phyloP scores from a whole-genome alignment of 2,113 vertebrate genomes.

The Microtus pennsylvanicus region DNA sequence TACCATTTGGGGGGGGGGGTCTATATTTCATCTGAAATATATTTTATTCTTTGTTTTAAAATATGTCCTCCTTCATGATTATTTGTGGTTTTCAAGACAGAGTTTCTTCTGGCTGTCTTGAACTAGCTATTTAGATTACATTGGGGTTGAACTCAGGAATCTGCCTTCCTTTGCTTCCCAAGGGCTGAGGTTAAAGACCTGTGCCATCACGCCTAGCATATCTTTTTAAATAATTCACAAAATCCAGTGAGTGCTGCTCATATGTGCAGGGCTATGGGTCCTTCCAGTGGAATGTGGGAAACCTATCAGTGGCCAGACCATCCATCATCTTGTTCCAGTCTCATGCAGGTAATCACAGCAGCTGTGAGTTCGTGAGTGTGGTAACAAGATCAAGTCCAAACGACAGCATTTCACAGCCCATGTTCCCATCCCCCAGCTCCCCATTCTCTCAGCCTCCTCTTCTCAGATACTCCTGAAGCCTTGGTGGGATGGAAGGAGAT shows the following conservation, averaged over 20 bases:
- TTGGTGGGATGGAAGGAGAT: not conserved
- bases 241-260: not conserved
- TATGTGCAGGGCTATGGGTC: not conserved
- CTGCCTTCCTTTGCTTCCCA: not conserved
- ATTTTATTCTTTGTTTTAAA: not conserved
- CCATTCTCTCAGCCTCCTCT: not conserved
- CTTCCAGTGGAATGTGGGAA: not conserved
- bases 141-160: not conserved
- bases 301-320: not conserved
- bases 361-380: not conserved
- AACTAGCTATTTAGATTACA: not conserved
- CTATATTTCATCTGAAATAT: not conserved
- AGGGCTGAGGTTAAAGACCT: not conserved
- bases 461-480: not conserved
- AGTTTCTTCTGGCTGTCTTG: not conserved
- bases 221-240: not conserved
- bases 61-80: not conserved
- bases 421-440: not conserved
- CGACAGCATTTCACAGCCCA: not conserved
- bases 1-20: not conserved
- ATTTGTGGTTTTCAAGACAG: not conserved
- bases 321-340: not conserved
- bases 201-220: not conserved
- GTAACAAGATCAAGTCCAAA: not conserved
- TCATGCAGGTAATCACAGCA: not conserved